Percentiles rank a stretch among this genome's conserved stretches.
These are phyloP conservation scores for Isaurus tuberculatus DNA, from an alignment of 92 coral and sea anemone species.

Conservation along the genomic window DNA sequence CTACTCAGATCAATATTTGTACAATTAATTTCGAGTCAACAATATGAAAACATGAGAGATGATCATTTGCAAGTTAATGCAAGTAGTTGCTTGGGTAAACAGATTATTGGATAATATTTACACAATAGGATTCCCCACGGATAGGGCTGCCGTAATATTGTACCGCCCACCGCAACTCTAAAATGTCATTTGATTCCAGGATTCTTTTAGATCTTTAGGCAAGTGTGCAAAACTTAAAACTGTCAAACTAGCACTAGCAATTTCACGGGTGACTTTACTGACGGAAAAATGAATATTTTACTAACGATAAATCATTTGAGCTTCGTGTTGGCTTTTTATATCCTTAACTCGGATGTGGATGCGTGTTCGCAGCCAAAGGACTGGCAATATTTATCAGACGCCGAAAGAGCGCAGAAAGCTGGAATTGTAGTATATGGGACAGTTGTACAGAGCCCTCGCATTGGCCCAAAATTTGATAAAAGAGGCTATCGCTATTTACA, in stretches of 20 bases:
- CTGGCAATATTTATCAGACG: conserved; percentile 66
- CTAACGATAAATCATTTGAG: not conserved
- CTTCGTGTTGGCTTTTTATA: not conserved
- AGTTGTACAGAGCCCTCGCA: conserved; percentile 75
- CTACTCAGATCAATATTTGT: conserved; percentile 76
- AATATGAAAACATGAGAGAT: conserved; percentile 53
- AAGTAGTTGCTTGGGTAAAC: conserved; percentile 78
- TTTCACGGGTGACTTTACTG: not conserved
- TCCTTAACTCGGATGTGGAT: conserved; percentile 8
- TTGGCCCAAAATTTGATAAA: conserved; percentile 43
- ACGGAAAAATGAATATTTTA: conserved; percentile 15
- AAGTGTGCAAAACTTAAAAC: conserved; percentile 36
- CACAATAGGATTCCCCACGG: conserved; percentile 77
- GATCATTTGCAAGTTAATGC: conserved; percentile 80
- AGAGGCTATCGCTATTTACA: conserved; percentile 30
- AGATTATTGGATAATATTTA: conserved; percentile 88
- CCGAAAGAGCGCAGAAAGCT: conserved; percentile 77
- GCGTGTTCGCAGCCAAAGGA: conserved; percentile 87
- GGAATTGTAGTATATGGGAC: conserved; percentile 83
- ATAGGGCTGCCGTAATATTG: conserved; percentile 62
- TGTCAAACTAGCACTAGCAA: conserved; percentile 27
- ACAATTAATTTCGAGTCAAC: conserved; percentile 76
- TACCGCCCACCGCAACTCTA: conserved; percentile 75
- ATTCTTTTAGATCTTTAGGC: conserved; percentile 8
- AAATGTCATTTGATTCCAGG: conserved; percentile 71